A percentile compares a stretch with the other conserved stretches of the same genome.
These are phyloP conservation scores for Grammomys dolichurus DNA, from an alignment of 2,113 vertebrate genomes.

Conservation along the genomic window DNA sequence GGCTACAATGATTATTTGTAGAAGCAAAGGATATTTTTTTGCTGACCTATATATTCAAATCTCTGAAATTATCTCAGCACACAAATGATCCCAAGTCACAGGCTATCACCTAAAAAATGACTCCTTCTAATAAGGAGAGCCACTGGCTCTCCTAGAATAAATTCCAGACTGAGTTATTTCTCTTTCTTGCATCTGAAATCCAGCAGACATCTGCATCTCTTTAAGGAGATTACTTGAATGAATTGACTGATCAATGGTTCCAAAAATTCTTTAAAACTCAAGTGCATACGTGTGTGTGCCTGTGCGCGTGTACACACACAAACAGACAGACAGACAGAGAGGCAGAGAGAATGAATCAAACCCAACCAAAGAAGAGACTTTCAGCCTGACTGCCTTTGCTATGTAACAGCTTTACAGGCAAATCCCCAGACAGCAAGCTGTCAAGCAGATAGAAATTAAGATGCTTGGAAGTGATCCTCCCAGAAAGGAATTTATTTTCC, in stretches of 20 bases:
- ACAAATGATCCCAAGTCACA: background rate
- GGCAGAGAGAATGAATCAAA: background rate
- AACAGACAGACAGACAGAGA: background rate
- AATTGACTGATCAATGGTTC: background rate
- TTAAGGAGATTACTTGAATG: constrained; percentile 33
- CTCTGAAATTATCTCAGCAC: constrained; percentile 41
- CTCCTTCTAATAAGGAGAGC: background rate
- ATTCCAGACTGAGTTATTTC: constrained; percentile 36
- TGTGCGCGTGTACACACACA: background rate
- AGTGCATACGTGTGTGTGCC: no score
- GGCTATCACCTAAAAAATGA: background rate
- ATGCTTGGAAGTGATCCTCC: background rate
- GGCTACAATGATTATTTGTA: constrained; percentile 38
- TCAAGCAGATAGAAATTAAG: constrained; percentile 21
- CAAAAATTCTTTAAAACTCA: constrained; percentile 52
- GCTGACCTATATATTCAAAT: constrained; percentile 33
- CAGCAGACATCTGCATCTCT: background rate
- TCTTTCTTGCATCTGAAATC: constrained; percentile 23
- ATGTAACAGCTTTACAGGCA: constrained; percentile 32
- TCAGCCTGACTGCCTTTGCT: constrained; percentile 50
- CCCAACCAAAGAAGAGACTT: constrained; percentile 46
- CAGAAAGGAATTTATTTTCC: constrained; percentile 35
- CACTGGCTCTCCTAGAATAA: background rate
- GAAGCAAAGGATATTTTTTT: constrained; percentile 36
- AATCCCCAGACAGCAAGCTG: background rate